A percentile compares a stretch with the other conserved stretches of the same genome.
phyloP scores from a whole-genome alignment of 1,140 invertebrate genomes.

The Mactra quadrangularis region DNA sequence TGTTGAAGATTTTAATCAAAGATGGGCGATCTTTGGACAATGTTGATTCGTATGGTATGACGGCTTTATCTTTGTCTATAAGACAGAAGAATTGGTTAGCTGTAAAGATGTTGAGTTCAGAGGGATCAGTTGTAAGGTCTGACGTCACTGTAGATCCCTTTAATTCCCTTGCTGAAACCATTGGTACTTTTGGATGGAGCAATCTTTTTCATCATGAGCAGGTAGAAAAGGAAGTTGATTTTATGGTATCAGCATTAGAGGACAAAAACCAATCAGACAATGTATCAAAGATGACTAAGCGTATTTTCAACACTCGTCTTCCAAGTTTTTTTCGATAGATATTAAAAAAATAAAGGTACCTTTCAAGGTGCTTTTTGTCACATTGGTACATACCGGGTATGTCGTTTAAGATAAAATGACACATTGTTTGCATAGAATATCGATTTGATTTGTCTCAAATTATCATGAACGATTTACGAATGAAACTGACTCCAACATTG shows the following conservation, averaged over 20 bases:
- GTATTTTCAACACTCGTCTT: not conserved
- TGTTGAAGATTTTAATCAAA: slow-evolving; percentile 50
- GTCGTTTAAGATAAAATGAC: too few relatives aligned
- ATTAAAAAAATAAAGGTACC: too few relatives aligned
- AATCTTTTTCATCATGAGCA: slow-evolving; percentile 45
- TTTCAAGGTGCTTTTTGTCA: too few relatives aligned
- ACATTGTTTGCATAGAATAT: too few relatives aligned
- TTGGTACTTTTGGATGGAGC: slow-evolving; percentile 21
- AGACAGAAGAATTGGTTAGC: slow-evolving; percentile 45
- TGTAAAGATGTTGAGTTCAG: slow-evolving; percentile 36
- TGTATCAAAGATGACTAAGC: not conserved
- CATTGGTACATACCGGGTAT: too few relatives aligned
- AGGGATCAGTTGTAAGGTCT: not conserved
- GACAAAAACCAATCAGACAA: not conserved
- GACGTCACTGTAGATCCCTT: slow-evolving; percentile 24
- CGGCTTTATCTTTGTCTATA: slow-evolving; percentile 37
- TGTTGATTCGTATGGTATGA: slow-evolving; percentile 9
- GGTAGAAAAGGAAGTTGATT: slow-evolving; percentile 51
- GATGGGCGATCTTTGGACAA: slow-evolving; percentile 6
- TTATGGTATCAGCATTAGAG: slow-evolving; percentile 12
- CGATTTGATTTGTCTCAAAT: too few relatives aligned
- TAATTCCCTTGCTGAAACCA: not conserved
- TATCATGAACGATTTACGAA: too few relatives aligned
- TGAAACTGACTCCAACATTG: too few relatives aligned
- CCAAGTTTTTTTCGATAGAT: too few relatives aligned